Evolutionary conservation across 2,888 invertebrate genomes (phyloP).

Genomic region (Pseudococcus longispinus): DNA sequence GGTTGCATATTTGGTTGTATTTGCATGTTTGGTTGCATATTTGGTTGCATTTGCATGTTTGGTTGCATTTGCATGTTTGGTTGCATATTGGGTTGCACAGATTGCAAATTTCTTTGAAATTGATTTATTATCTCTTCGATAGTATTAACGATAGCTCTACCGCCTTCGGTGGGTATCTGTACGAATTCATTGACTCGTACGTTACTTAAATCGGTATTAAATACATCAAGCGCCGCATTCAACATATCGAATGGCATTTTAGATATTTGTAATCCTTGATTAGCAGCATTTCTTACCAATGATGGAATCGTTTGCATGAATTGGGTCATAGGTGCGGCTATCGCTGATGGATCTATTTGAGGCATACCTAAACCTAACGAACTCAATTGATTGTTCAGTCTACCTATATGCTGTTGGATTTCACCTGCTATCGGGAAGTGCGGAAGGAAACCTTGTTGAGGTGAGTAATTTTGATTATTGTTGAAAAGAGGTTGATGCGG

Average conservation of each 20-base stretch:
- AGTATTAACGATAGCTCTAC: neutral
- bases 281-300: neutral
- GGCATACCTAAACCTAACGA: neutral
- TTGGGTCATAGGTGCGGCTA: neutral
- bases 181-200: neutral
- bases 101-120: neutral
- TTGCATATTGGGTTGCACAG: neutral
- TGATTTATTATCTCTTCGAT: constrained; percentile 5
- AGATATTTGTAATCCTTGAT: constrained; percentile 1
- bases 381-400: neutral
- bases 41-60: too few species aligned
- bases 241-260: constrained; percentile 31
- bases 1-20: too few species aligned
- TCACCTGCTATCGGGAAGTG: neutral
- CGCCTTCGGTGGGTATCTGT: neutral
- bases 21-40: too few species aligned
- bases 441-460: neutral
- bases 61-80: too few species aligned
- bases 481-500: neutral
- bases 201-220: constrained; percentile 16
- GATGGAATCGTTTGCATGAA: neutral
- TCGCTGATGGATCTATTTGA: neutral
- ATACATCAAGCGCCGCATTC: neutral
- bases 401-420: neutral
- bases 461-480: neutral